Evolutionary conservation across 2,113 vertebrate genomes (phyloP).

Genomic region (Gallinago paraguaiae): DNA sequence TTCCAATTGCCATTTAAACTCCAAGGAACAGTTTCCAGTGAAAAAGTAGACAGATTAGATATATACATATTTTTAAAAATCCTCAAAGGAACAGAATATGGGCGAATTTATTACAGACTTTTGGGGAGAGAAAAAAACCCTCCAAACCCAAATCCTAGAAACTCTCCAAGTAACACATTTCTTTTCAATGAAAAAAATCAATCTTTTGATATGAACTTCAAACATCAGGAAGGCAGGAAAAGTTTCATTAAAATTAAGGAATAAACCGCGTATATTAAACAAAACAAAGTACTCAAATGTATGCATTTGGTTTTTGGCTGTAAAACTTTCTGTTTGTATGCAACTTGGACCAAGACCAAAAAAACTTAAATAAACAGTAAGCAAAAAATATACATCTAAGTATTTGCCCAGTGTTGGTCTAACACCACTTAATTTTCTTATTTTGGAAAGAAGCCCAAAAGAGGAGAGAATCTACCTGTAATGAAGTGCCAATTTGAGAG

Average conservation of each 20-base stretch:
- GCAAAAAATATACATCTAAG: not conserved
- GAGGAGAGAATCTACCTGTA: not conserved
- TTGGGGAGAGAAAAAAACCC: not conserved
- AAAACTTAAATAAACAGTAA: not conserved
- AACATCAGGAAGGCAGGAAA: not conserved
- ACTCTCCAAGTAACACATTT: rapidly evolving
- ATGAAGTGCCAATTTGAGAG: not conserved
- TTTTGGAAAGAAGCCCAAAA: not conserved
- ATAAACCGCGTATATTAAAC: not conserved
- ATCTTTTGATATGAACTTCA: not conserved
- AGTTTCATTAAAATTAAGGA: not conserved
- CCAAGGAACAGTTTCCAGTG: not conserved
- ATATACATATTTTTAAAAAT: not conserved
- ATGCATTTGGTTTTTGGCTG: not conserved
- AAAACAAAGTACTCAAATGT: not conserved
- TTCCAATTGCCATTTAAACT: not conserved
- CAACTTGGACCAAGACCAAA: not conserved
- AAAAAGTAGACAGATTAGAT: not conserved
- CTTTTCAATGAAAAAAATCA: not conserved
- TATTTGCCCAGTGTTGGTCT: not conserved
- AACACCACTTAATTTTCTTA: not conserved
- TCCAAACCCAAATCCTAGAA: not conserved
- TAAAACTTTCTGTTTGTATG: not conserved
- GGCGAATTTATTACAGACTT: not conserved
- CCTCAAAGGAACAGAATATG: not conserved